Conservation (phyloP, 2,888 invertebrate genomes). For the Epirrita christyi region DNA sequence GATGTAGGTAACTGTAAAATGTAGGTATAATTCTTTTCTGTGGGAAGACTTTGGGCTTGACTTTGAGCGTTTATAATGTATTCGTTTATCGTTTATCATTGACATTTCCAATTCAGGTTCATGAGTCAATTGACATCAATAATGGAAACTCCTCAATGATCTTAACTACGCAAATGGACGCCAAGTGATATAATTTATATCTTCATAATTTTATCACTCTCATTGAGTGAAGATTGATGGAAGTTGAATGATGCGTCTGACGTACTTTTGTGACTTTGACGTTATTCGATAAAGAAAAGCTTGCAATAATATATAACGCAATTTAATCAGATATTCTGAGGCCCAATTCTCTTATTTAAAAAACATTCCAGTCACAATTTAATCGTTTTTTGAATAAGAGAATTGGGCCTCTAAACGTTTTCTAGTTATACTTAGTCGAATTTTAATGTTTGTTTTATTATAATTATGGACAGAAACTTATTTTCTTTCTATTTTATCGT, state of each 20-base stretch:
- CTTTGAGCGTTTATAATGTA: no score
- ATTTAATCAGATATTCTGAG: neutral
- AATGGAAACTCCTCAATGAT: neutral
- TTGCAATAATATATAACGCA: neutral
- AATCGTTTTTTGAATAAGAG: no score
- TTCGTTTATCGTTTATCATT: no score
- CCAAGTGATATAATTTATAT: constrained; percentile 7
- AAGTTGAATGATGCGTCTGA: constrained; percentile 32
- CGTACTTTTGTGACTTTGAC: constrained; percentile 31
- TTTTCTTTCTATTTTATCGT: constrained; percentile 2
- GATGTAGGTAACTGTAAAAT: no score
- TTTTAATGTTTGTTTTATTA: constrained; percentile 6
- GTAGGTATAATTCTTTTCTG: no score
- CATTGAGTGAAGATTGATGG: constrained; percentile 25
- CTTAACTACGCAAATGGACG: constrained; percentile 1
- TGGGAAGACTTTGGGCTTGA: no score
- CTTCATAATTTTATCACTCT: constrained; percentile 20
- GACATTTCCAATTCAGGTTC: neutral
- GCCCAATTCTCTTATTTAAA: no score
- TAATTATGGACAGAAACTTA: neutral
- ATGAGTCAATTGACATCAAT: constrained; percentile 10
- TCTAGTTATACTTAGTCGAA: neutral
- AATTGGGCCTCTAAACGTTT: no score
- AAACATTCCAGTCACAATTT: no score
- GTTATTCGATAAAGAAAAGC: constrained; percentile 15